Base-by-base conservation (phyloP, 2,113 vertebrate species). In the Chaetorhynchus papuensis region DNA sequence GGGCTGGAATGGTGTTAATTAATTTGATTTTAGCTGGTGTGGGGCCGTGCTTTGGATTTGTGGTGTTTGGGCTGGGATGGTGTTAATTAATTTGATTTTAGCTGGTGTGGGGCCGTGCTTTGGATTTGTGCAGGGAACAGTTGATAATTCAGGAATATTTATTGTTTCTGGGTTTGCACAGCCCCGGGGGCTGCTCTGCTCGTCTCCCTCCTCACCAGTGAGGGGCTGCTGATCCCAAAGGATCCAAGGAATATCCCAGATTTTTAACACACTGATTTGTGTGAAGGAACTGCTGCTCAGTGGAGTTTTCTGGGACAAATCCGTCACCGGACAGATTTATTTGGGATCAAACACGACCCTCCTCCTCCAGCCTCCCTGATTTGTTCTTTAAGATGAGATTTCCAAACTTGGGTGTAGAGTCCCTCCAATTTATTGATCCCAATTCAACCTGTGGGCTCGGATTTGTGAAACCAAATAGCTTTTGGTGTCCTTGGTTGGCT, bases 391-490 rank as follows among this genome's bases (percentile, higher is more conserved):
- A 31, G 15, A 12, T 17, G n/a, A 44, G 9, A n/a, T n/a, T 87
- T 64, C 28, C 49, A 24, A 72, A 39, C 10, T 17, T 41, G 61
- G 6, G 1, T 19, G 39, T 10, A 4, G 15, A 33, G 15, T 76
- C 7, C 17, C 22, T 61, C 5, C 20, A 12, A n/a, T 13, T 41
- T 31, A n/a, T 27, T 31, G n/a, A 16, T 28, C 17, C 11, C 9
- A 39, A 8, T 7, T 9, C 13, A n/a, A 22, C 10, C 6, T 2
- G 6, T 12, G 52, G 56, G 7, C 26, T 70, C 3, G 0, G 8
- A 16, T 22, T 81, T 42, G 15, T 11, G 41, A 54, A 78, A 59
- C 18, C 44, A 49, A 39, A 3, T 11, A 15, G 6, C 12, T 66
- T 42, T 39, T 68, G 37, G 19, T 68, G 1, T 33, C 57, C 23